Conservation (phyloP, 2,888 invertebrate species). For the Chalcosyrphus nemorum region DNA sequence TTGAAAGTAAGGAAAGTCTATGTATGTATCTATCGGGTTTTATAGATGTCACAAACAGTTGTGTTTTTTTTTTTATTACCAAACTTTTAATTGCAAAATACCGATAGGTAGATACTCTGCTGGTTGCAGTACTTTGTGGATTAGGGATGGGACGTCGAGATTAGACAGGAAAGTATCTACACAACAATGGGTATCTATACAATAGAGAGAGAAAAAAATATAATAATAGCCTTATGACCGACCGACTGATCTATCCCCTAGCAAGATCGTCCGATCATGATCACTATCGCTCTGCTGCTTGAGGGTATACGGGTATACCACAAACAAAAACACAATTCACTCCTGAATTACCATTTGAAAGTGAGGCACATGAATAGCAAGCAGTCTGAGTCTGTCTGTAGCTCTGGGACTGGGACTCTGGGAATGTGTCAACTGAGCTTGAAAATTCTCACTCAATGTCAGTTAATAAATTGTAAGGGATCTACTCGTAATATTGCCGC, state of each 20-base stretch:
- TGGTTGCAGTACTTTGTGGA: conserved; percentile 2
- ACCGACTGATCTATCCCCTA: conserved; percentile 67
- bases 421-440: conserved; percentile 71
- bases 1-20: background rate
- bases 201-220: conserved; percentile 14
- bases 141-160: conserved; percentile 30
- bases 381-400: background rate
- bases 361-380: conserved; percentile 34
- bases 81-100: conserved; percentile 68
- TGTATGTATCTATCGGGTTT: conserved; percentile 31
- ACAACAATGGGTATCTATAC: no score
- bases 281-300: conserved; percentile 23
- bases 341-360: conserved; percentile 71
- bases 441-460: conserved; percentile 72
- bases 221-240: conserved; percentile 52
- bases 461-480: conserved; percentile 72
- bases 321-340: conserved; percentile 59
- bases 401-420: conserved; percentile 13
- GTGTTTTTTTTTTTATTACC: conserved; percentile 50
- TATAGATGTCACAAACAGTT: conserved; percentile 53
- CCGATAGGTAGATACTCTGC: conserved; percentile 26
- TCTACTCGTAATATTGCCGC: conserved; percentile 9
- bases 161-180: conserved; percentile 20
- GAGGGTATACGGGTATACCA: conserved; percentile 16
- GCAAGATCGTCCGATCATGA: conserved; percentile 59